These are phyloP conservation scores for Agrilus mali DNA, from an alignment of 2,888 invertebrate species.

Conservation along the genomic window DNA sequence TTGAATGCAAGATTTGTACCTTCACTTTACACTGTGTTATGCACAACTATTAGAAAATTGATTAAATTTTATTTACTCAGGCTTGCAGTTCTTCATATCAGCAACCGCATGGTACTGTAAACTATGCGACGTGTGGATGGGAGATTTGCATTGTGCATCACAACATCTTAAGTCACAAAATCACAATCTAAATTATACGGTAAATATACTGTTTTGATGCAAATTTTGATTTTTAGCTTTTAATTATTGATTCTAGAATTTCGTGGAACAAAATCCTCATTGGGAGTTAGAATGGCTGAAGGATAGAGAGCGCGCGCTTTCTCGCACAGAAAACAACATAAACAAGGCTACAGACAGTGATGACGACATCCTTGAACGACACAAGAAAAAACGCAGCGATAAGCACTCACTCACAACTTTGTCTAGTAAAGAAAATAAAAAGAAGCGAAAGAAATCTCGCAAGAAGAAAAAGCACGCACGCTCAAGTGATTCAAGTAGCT, in stretches of 20 bases:
- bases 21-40: too few relatives aligned
- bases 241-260: slow-evolving; percentile 41
- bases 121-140: slow-evolving; percentile 77
- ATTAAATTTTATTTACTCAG: slow-evolving; percentile 34
- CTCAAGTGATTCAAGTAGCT: slow-evolving; percentile 31
- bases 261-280: slow-evolving; percentile 71
- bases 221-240: too few relatives aligned
- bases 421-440: slow-evolving; percentile 33
- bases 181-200: slow-evolving; percentile 71
- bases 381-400: slow-evolving; percentile 20
- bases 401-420: slow-evolving; percentile 15
- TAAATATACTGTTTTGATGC: slow-evolving; percentile 34
- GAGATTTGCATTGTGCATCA: slow-evolving; percentile 78
- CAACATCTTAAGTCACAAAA: slow-evolving; percentile 68
- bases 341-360: slow-evolving; percentile 18
- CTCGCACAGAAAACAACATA: slow-evolving; percentile 22
- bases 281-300: slow-evolving; percentile 82
- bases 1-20: background rate
- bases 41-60: background rate
- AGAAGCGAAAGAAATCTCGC: slow-evolving; percentile 39
- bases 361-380: slow-evolving; percentile 8
- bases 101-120: slow-evolving; percentile 85
- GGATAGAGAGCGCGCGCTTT: slow-evolving; percentile 46
- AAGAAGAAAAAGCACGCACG: slow-evolving; percentile 22
- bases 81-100: slow-evolving; percentile 77